phyloP scores from a whole-genome alignment of 1,140 invertebrate genomes.

The Fragariocoptes setiger region DNA sequence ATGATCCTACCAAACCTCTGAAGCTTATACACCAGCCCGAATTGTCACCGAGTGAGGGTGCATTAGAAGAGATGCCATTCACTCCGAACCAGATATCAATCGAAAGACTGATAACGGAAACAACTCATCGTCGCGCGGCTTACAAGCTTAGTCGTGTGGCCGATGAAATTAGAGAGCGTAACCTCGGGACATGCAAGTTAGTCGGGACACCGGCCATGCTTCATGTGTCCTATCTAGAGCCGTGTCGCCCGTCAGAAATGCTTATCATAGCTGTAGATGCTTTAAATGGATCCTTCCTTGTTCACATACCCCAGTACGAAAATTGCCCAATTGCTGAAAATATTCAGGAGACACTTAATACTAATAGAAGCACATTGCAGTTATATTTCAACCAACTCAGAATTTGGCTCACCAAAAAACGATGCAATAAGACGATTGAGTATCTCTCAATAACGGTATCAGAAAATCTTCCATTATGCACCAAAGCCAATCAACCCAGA shows the following conservation, averaged over 20 bases:
- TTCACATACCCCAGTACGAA: constrained; percentile 57
- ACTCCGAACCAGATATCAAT: constrained; percentile 58
- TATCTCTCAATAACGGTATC: constrained; percentile 58
- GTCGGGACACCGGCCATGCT: constrained; percentile 61
- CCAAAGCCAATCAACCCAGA: constrained; percentile 31
- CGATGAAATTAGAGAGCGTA: constrained; percentile 29
- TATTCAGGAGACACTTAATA: constrained; percentile 42
- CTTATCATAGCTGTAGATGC: constrained; percentile 68
- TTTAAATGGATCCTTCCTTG: constrained; percentile 56
- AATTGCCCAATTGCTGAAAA: constrained; percentile 34
- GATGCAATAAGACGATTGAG: constrained; percentile 75
- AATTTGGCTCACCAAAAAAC: constrained; percentile 56
- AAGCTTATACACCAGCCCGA: constrained; percentile 58
- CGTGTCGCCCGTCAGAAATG: constrained; percentile 58
- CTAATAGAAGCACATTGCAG: constrained; percentile 29
- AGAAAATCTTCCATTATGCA: constrained; percentile 33
- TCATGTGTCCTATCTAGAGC: constrained; percentile 50
- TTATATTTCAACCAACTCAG: constrained; percentile 17
- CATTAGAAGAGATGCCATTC: constrained; percentile 17
- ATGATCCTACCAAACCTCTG: constrained; percentile 41
- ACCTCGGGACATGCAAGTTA: constrained; percentile 30
- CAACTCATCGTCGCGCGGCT: constrained; percentile 64
- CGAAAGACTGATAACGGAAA: constrained; percentile 80
- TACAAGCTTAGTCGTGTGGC: constrained; percentile 47
- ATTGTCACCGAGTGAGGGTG: constrained; percentile 29